phyloP scores from a whole-genome alignment of 2,888 invertebrate species.

The Aspidiotus destructor region DNA sequence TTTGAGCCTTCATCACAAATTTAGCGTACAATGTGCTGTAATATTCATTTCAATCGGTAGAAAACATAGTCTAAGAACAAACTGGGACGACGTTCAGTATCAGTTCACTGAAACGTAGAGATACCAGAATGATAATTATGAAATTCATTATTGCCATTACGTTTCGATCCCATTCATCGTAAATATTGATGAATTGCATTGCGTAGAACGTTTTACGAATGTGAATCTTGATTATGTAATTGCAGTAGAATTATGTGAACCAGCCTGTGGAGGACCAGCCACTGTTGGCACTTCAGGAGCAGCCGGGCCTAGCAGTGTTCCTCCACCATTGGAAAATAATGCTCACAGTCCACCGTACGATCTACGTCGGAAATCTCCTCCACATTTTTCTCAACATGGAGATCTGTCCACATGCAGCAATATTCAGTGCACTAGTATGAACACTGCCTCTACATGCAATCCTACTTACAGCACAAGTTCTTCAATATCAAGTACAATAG shows the following conservation, averaged over 20 bases:
- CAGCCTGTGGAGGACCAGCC: conserved; percentile 49
- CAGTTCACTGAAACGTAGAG: no score
- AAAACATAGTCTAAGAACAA: no score
- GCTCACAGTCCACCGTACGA: conserved; percentile 79
- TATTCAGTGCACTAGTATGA: conserved; percentile 24
- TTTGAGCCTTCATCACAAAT: no score
- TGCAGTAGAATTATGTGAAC: conserved; percentile 61
- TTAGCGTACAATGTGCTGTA: no score
- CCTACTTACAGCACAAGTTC: conserved; percentile 24
- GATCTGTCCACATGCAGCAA: conserved; percentile 28
- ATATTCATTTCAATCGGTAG: no score
- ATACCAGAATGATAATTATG: no score
- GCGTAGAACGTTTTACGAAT: no score
- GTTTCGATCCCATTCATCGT: no score
- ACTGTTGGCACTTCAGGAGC: conserved; percentile 43
- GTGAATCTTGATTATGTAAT: not conserved
- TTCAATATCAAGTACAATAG: conserved; percentile 40
- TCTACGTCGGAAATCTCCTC: conserved; percentile 73
- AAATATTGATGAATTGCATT: no score
- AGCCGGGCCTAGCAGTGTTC: conserved; percentile 46
- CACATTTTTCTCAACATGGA: conserved; percentile 43
- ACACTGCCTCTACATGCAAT: conserved; percentile 24
- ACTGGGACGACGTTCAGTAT: no score
- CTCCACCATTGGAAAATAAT: conserved; percentile 44
- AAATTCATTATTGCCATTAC: no score